A percentile compares a stretch with the other conserved stretches of the same genome.
These are phyloP conservation scores for Lepidocolaptes lacrymiger DNA, from an alignment of 2,797 vertebrate species.

Conservation along the genomic window DNA sequence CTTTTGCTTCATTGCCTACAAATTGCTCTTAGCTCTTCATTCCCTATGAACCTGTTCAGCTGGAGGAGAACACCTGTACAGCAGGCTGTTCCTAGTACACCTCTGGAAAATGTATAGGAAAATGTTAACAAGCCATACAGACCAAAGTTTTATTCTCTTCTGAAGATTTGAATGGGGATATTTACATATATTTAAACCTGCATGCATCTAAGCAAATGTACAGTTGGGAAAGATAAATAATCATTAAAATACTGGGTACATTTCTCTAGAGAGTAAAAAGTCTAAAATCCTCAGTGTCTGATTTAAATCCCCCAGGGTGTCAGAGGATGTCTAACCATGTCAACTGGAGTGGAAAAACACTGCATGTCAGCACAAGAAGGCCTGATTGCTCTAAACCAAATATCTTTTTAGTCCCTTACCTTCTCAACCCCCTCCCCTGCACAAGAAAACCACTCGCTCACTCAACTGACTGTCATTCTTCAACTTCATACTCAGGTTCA, in stretches of 20 bases:
- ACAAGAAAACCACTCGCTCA: neutral
- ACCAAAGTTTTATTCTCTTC: constrained; percentile 12
- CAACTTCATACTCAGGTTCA: neutral
- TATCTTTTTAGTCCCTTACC: neutral
- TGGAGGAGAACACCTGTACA: constrained; percentile 71
- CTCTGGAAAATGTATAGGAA: constrained; percentile 57
- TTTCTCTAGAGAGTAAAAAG: constrained; percentile 40
- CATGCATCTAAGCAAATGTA: neutral
- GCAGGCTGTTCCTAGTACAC: constrained; percentile 53
- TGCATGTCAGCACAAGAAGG: constrained; percentile 44
- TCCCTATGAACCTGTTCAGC: constrained; percentile 68
- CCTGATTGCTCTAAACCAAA: constrained; percentile 17
- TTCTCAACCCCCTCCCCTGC: neutral
- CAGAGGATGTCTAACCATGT: neutral
- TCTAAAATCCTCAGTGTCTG: constrained; percentile 26
- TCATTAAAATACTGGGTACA: constrained; percentile 39
- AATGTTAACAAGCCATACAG: constrained; percentile 51
- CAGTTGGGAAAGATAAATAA: constrained; percentile 24
- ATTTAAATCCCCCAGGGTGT: constrained; percentile 34
- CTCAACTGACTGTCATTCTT: neutral
- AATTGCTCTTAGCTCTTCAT: constrained; percentile 77
- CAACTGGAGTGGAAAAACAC: constrained; percentile 60
- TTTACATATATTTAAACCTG: neutral
- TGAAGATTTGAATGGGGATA: neutral
- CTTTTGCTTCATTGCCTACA: constrained; percentile 75